Evolutionary conservation across 92 coral and sea anemone genomes (phyloP).

Genomic region (Porites lobata): DNA sequence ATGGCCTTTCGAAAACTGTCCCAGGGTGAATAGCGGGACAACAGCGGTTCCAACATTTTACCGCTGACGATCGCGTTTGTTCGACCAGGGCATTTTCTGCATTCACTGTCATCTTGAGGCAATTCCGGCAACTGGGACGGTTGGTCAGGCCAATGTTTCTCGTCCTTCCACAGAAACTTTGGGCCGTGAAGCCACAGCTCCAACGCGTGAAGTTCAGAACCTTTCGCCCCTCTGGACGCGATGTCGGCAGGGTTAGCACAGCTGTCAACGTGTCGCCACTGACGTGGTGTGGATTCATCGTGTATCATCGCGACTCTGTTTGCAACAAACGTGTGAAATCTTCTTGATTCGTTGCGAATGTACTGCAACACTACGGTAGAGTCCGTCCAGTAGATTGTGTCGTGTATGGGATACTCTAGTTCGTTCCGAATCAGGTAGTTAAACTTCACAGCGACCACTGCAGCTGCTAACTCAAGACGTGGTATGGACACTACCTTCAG

Average conservation of each 20-base stretch:
- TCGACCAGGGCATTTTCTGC: not conserved
- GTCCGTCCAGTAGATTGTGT: slow-evolving; percentile 54
- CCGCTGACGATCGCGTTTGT: not conserved
- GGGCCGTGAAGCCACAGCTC: slow-evolving; percentile 18
- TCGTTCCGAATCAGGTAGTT: slow-evolving; percentile 19
- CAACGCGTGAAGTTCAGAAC: not conserved
- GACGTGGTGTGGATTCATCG: slow-evolving; percentile 29
- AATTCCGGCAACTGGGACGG: not conserved
- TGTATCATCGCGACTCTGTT: slow-evolving; percentile 45
- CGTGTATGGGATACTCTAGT: not conserved
- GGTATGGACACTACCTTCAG: slow-evolving; percentile 46
- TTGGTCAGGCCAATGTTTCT: slow-evolving; percentile 28
- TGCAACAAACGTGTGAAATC: slow-evolving; percentile 58
- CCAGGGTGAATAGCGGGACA: slow-evolving; percentile 19
- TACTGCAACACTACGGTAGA: slow-evolving; percentile 50
- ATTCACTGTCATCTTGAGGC: not conserved
- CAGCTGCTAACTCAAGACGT: slow-evolving; percentile 52
- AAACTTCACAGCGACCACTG: slow-evolving; percentile 22
- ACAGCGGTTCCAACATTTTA: not conserved
- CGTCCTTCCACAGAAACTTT: not conserved
- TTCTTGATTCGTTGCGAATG: slow-evolving; percentile 10
- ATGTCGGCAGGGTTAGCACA: slow-evolving; percentile 21
- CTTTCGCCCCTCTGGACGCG: not conserved
- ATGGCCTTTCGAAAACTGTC: not conserved
- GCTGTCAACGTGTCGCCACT: slow-evolving; percentile 40